Evolutionary conservation across 2,888 invertebrate species (phyloP).

Genomic region (Amiota communis): DNA sequence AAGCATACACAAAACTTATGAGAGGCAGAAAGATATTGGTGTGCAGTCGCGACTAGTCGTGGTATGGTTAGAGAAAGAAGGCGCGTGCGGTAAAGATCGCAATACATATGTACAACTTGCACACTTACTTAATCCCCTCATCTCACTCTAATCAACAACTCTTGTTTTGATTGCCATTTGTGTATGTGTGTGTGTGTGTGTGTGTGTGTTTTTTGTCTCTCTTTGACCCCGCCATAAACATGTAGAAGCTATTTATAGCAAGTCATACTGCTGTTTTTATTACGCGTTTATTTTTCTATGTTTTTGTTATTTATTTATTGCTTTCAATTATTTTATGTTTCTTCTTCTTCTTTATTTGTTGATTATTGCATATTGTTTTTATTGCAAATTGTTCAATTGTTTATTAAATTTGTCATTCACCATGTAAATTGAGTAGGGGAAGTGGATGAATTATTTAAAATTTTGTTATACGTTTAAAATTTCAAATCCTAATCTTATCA

Average conservation of each 20-base stretch:
- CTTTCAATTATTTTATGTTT: neutral
- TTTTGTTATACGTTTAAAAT: too few species aligned
- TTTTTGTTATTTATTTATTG: neutral
- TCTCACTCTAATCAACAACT: too few species aligned
- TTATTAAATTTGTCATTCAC: neutral
- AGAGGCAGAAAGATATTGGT: too few species aligned
- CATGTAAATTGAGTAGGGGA: neutral
- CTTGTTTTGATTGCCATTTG: too few species aligned
- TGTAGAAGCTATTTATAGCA: constrained; percentile 12
- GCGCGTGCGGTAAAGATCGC: too few species aligned
- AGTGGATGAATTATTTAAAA: too few species aligned
- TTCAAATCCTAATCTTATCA: too few species aligned
- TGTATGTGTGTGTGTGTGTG: neutral
- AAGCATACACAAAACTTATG: neutral
- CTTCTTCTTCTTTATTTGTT: neutral
- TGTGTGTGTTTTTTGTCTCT: neutral
- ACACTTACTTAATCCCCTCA: too few species aligned
- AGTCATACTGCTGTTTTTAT: neutral
- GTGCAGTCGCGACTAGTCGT: too few species aligned
- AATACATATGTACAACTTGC: too few species aligned
- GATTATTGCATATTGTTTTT: neutral
- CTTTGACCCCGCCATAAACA: neutral
- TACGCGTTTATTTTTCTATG: constrained; percentile 8
- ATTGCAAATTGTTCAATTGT: constrained; percentile 1
- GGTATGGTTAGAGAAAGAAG: too few species aligned